Evolutionary conservation across 2,888 invertebrate genomes (phyloP).

Genomic region (Himalopsyche kuldschensis): DNA sequence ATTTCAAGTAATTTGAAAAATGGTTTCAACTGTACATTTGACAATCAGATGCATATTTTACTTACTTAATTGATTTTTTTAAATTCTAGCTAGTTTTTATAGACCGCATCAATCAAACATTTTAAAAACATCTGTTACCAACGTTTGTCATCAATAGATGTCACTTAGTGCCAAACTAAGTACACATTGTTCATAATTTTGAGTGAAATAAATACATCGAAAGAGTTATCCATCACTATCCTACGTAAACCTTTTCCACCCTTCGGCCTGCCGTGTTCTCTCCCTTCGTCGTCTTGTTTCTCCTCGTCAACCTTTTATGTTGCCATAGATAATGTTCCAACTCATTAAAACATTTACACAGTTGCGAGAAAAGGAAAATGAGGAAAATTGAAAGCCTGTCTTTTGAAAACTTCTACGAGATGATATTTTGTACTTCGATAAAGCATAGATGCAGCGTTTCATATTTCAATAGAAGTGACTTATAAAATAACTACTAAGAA

Average conservation of each 20-base stretch:
- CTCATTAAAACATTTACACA: constrained; percentile 27
- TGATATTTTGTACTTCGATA: neutral
- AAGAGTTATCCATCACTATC: neutral
- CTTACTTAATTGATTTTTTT: no score
- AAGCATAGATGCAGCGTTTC: neutral
- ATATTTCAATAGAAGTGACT: neutral
- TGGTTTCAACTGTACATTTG: no score
- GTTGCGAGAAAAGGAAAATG: constrained; percentile 22
- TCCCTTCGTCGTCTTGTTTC: neutral
- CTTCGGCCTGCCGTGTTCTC: neutral
- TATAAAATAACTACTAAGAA: no score
- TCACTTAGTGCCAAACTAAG: no score
- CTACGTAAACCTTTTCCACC: neutral
- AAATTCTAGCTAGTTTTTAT: no score
- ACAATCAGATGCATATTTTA: no score
- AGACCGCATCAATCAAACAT: no score
- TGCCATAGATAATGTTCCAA: constrained; percentile 27
- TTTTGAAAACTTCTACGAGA: constrained; percentile 18
- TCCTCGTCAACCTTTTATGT: constrained; percentile 27
- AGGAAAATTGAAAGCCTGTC: constrained; percentile 26
- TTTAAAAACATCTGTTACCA: no score
- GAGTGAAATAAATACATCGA: no score
- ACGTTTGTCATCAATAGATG: no score
- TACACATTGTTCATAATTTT: no score
- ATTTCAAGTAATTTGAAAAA: no score